Evolutionary conservation across 2,888 invertebrate genomes (phyloP), one percentile per base, ranked within the genome.

Genomic region (Hydrotaea diabolus): DNA sequence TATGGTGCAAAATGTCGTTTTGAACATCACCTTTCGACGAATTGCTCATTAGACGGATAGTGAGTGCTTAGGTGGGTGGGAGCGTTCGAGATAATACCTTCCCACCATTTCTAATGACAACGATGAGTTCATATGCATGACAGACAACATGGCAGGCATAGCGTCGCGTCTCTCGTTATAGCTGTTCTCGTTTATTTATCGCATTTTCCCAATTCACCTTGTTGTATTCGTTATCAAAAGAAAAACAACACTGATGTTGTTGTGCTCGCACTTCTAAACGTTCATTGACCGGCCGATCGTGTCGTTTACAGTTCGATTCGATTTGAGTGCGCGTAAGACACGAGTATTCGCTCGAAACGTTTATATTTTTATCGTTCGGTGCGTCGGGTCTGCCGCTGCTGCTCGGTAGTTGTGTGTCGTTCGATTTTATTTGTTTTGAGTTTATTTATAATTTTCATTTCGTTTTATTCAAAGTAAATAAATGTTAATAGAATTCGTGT

Each of bases 221-320:
- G 17, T 31, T 36, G 31, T 31, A 46, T 69, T 69, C 39, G 43
- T 69, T 69, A 69, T 69, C 69, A 69, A 15, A 59, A 23, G 69
- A 46, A 69, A 66, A 69, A 69, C 69, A 46, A 23, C 49, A 26
- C 59, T 66, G 66, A 43, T 66, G 36, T 13, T 19, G 17, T 39
- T 43, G 17, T 43, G 39, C 21, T 69, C 11, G 49, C 53, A 74
- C 64, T 74, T 66, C 72, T 36, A 57, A 72, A 53, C 82, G 84
- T 84, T 84, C 84, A 84, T 78, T 84, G 84, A 84, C 84, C 84
- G 84, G 79, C 53, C 78, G 69, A 72, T 75, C 71, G 49, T n/a
- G 43, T 64, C 80, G 66, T 79, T 59, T 26, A 46, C 59, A 19
- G 11, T 43, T 39, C 62, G 62, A 59, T 76, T 76, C 19, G 39